These are phyloP conservation scores for Notothenia rossii DNA, from an alignment of 2,113 vertebrate species.

Conservation along the genomic window DNA sequence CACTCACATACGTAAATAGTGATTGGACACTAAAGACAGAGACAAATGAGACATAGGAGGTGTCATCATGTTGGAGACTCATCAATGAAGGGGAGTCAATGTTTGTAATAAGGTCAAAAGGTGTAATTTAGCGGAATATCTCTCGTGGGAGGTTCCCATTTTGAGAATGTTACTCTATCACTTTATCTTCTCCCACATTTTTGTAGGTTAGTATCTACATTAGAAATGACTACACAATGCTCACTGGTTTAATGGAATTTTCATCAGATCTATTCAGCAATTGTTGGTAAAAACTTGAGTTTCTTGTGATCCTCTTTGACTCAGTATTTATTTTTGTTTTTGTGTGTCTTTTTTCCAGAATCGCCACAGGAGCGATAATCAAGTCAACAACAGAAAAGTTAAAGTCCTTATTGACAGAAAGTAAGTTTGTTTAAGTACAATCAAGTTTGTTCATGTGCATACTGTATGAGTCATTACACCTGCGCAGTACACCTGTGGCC, in stretches of 20 bases:
- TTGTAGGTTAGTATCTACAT: background rate
- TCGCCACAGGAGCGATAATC: constrained; percentile 92
- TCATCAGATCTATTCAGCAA: background rate
- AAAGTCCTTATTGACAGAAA: constrained; percentile 89
- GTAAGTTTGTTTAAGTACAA: constrained; percentile 81
- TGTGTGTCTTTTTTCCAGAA: constrained; percentile 82
- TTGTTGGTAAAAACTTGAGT: background rate
- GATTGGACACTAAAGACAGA: background rate
- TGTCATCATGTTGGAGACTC: background rate
- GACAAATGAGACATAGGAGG: background rate
- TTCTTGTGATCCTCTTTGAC: background rate
- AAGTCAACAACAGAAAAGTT: constrained; percentile 93
- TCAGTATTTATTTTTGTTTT: background rate
- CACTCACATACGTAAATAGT: background rate
- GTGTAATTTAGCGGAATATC: background rate
- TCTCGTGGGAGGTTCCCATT: background rate
- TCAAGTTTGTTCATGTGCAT: background rate
- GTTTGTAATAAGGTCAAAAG: background rate
- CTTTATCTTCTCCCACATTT: background rate
- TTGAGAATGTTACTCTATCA: background rate
- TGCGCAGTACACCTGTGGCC: background rate
- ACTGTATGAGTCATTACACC: background rate
- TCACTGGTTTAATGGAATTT: background rate
- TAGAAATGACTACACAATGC: background rate
- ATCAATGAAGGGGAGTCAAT: background rate